Percentiles rank a stretch among this genome's conserved stretches.
Evolutionary conservation across 1,140 invertebrate species (phyloP).

Genomic region (Mycetomoellerius zeteki): DNA sequence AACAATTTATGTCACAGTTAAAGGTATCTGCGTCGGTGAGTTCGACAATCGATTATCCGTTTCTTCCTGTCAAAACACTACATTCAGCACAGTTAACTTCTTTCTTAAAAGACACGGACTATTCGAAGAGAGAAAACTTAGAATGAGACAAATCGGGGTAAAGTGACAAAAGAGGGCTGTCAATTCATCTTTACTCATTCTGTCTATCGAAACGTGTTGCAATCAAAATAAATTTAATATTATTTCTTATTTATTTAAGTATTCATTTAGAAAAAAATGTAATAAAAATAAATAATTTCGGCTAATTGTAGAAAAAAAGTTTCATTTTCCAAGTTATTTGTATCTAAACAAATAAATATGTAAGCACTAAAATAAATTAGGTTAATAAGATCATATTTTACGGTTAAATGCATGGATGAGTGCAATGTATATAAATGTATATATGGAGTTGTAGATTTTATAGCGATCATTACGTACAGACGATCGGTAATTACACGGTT

Average conservation of each 20-base stretch:
- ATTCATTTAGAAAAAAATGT: background rate
- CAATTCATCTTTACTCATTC: slow-evolving; percentile 39
- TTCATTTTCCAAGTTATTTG: background rate
- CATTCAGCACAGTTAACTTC: slow-evolving; percentile 60
- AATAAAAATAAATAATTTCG: background rate
- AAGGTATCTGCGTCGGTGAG: slow-evolving; percentile 45
- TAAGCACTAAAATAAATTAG: background rate
- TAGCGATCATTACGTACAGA: background rate
- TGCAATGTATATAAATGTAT: background rate
- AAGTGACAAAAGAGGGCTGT: slow-evolving; percentile 58
- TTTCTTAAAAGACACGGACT: slow-evolving; percentile 61
- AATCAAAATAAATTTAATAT: slow-evolving; percentile 11
- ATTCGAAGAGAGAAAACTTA: slow-evolving; percentile 49
- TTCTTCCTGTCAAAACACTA: slow-evolving; percentile 68
- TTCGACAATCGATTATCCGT: slow-evolving; percentile 67
- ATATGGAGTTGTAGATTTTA: background rate
- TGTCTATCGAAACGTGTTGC: background rate
- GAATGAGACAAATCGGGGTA: slow-evolving; percentile 50
- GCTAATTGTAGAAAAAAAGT: background rate
- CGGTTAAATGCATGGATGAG: too few species aligned
- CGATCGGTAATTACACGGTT: background rate
- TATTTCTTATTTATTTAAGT: background rate
- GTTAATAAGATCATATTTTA: background rate
- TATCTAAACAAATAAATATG: slow-evolving; percentile 1
- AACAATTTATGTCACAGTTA: slow-evolving; percentile 55